A percentile compares a stretch with the other conserved stretches of the same genome.
phyloP scores from a whole-genome alignment of 1,140 invertebrate species.

The Zaprionus kolodkinae region DNA sequence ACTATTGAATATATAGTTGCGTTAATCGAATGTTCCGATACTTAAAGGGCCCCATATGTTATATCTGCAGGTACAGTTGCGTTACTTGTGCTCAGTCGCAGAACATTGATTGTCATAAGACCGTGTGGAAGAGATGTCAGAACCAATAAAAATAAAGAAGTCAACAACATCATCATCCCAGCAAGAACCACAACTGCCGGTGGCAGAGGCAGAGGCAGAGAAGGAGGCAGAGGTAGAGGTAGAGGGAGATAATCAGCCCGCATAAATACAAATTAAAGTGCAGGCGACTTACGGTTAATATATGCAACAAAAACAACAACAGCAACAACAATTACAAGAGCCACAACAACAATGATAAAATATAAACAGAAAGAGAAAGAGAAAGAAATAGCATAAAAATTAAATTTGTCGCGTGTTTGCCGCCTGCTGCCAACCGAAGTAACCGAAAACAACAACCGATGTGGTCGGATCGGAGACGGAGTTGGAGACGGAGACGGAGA shows the following conservation, averaged over 20 bases:
- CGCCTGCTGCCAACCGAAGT: constrained; percentile 53
- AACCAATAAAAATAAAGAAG: constrained; percentile 66
- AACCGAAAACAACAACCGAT: constrained; percentile 37
- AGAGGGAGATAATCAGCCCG: constrained; percentile 71
- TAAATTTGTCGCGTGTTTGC: constrained; percentile 82
- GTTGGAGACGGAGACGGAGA: constrained; percentile 2
- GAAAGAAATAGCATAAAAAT: constrained; percentile 78
- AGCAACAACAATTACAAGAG: constrained; percentile 32
- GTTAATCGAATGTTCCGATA: no score
- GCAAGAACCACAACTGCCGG: constrained; percentile 34
- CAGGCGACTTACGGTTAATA: constrained; percentile 80
- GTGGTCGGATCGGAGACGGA: constrained; percentile 8
- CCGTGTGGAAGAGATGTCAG: constrained; percentile 59
- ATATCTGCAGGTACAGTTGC: constrained; percentile 63
- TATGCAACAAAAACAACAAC: constrained; percentile 66
- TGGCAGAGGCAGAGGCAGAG: constrained; percentile 21
- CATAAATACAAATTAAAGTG: constrained; percentile 82
- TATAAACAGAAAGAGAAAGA: constrained; percentile 56
- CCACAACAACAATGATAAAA: constrained; percentile 41
- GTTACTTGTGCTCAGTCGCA: constrained; percentile 37
- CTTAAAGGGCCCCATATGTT: no score
- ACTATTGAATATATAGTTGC: no score
- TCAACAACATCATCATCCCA: constrained; percentile 74
- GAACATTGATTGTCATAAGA: constrained; percentile 23
- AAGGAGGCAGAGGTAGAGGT: constrained; percentile 10